phyloP scores from a whole-genome alignment of 2,113 vertebrate species.

The Ranitomeya variabilis region DNA sequence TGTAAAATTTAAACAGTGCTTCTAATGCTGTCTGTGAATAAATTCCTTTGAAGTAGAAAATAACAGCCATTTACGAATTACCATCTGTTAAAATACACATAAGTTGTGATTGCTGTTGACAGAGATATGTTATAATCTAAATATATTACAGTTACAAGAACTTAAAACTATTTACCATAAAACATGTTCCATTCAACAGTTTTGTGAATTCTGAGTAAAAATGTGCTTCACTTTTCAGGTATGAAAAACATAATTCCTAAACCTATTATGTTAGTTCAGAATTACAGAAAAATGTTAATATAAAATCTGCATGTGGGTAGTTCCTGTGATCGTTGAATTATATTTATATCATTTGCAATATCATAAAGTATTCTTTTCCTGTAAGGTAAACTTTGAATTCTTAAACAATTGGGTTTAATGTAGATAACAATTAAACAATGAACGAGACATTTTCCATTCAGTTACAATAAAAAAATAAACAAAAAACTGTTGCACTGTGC shows the following conservation, averaged over 20 bases:
- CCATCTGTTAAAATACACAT: slow-evolving; percentile 28
- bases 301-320: neutral
- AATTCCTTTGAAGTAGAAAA: neutral
- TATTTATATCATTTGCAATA: no score
- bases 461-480: no score
- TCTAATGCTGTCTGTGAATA: neutral
- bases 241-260: neutral
- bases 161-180: neutral
- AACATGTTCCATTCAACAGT: neutral
- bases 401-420: no score
- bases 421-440: no score
- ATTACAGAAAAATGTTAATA: neutral
- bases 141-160: slow-evolving; percentile 2
- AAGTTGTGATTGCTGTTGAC: neutral
- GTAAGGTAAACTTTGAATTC: no score
- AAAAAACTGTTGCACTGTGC: no score
- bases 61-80: slow-evolving; percentile 24
- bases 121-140: slow-evolving; percentile 26
- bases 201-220: neutral
- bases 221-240: neutral
- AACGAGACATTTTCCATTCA: no score
- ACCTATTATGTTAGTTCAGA: neutral
- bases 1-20: neutral
- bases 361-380: no score
- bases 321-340: no score